phyloP scores from a whole-genome alignment of 2,113 vertebrate species.

The Seriola dumerili region DNA sequence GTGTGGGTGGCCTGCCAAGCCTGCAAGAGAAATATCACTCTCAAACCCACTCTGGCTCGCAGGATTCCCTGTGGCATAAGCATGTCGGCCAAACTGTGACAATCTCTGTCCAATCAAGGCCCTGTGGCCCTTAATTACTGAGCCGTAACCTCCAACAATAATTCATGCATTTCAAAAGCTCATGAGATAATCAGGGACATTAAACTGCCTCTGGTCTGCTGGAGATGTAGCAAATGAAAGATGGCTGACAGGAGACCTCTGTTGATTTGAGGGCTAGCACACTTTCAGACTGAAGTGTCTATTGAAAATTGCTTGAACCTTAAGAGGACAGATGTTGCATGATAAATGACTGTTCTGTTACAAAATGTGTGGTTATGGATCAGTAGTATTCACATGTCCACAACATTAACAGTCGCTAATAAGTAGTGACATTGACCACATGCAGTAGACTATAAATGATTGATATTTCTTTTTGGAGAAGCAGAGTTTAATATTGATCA shows the following conservation, averaged over 20 bases:
- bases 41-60: slow-evolving; percentile 58
- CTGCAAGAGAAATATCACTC: slow-evolving; percentile 60
- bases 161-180: slow-evolving; percentile 80
- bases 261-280: slow-evolving; percentile 48
- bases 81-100: slow-evolving; percentile 66
- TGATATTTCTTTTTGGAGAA: not conserved
- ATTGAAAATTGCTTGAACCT: slow-evolving; percentile 56
- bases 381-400: not conserved
- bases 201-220: slow-evolving; percentile 70
- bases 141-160: slow-evolving; percentile 77
- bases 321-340: slow-evolving; percentile 54
- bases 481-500: not conserved
- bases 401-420: not conserved
- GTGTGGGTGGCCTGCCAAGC: slow-evolving; percentile 72
- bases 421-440: not conserved
- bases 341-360: slow-evolving; percentile 44
- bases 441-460: too few relatives aligned
- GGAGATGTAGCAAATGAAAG: slow-evolving; percentile 71
- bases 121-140: slow-evolving; percentile 79
- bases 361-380: slow-evolving; percentile 16
- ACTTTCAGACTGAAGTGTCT: slow-evolving; percentile 61
- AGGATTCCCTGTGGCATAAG: slow-evolving; percentile 61
- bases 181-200: slow-evolving; percentile 73
- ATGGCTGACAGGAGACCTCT: slow-evolving; percentile 68
- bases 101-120: slow-evolving; percentile 74